Conservation (phyloP, 2,888 invertebrate species). For the Muscina levida region DNA sequence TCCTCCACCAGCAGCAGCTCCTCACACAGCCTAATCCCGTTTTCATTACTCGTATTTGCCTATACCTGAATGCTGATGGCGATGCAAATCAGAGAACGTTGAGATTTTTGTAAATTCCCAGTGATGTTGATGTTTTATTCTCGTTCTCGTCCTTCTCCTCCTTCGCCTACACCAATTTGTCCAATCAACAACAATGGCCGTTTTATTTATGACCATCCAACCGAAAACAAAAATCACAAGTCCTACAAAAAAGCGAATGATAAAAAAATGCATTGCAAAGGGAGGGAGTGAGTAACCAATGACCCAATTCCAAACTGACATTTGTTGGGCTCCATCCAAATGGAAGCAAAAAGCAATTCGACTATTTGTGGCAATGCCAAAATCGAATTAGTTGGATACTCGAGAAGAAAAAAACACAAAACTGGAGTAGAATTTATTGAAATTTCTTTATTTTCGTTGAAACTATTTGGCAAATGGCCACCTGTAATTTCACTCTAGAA, state of each 20-base stretch:
- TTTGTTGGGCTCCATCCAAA: constrained; percentile 40
- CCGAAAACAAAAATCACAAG: not conserved
- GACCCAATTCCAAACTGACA: constrained; percentile 56
- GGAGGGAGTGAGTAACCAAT: constrained; percentile 45
- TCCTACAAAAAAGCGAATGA: too few species aligned
- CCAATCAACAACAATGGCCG: constrained; percentile 46
- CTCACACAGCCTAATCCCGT: constrained; percentile 34
- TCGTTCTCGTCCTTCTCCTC: too few species aligned
- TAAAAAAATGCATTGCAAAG: constrained; percentile 46
- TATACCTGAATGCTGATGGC: constrained; percentile 14
- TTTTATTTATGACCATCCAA: constrained; percentile 47
- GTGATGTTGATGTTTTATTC: too few species aligned
- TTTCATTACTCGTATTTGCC: not conserved
- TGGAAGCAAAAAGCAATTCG: constrained; percentile 1
- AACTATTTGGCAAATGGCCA: constrained; percentile 14
- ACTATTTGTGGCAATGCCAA: constrained; percentile 47
- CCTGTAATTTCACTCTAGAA: not conserved
- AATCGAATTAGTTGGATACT: not conserved
- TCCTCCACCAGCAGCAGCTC: too few species aligned
- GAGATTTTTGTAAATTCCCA: too few species aligned
- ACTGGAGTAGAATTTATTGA: constrained; percentile 4
- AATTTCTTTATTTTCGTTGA: not conserved
- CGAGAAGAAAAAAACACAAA: constrained; percentile 17
- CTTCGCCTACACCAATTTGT: constrained; percentile 11
- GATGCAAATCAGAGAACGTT: constrained; percentile 2